Conservation (phyloP, 2,797 vertebrate species). For the Alcedo atthis region DNA sequence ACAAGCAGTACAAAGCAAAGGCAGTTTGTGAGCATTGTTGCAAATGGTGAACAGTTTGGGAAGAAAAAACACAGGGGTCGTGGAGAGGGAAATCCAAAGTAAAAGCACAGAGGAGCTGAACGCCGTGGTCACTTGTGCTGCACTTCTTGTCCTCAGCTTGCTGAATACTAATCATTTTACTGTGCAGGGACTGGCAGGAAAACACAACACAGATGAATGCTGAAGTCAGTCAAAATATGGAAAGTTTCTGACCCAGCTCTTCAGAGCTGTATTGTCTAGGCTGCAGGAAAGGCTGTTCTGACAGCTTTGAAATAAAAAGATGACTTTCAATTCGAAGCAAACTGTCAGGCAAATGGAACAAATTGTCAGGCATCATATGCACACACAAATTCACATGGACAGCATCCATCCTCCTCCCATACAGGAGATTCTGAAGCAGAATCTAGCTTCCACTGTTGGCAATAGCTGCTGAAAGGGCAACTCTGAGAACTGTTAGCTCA, state of each 20-base stretch:
- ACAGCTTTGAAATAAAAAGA: neutral
- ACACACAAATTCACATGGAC: neutral
- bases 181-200: neutral
- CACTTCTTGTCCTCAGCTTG: neutral
- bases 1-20: slow-evolving; percentile 65
- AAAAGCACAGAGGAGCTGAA: neutral
- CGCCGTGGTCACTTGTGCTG: neutral
- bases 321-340: neutral
- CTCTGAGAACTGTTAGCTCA: slow-evolving; percentile 20
- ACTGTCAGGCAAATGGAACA: neutral
- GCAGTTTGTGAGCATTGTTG: neutral
- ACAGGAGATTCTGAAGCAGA: neutral
- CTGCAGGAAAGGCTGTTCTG: neutral
- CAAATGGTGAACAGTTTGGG: neutral
- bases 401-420: neutral
- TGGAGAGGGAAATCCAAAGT: neutral
- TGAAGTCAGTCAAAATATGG: slow-evolving; percentile 9
- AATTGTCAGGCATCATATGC: neutral
- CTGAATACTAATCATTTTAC: neutral
- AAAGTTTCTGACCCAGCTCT: neutral
- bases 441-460: neutral
- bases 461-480: slow-evolving; percentile 14
- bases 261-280: neutral
- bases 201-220: neutral
- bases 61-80: neutral